phyloP scores from a whole-genome alignment of 37 sponge, comb jelly and placozoan genomes.

The Oscarella lobularis region DNA sequence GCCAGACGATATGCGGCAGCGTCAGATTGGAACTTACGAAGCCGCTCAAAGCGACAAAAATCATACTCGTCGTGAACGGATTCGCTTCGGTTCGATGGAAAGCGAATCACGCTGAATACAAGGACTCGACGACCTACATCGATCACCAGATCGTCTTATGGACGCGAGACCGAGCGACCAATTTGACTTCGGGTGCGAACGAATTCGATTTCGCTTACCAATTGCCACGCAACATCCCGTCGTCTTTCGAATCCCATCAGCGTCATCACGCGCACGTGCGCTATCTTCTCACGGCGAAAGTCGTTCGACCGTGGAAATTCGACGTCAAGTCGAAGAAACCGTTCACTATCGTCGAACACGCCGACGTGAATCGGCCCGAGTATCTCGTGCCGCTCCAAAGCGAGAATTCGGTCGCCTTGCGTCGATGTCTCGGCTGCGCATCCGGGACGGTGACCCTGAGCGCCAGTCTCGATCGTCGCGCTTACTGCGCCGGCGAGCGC shows the following conservation, averaged over 20 bases:
- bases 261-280: slow-evolving; percentile 25
- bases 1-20: slow-evolving; percentile 16
- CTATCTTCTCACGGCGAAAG: slow-evolving; percentile 27
- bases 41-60: slow-evolving; percentile 10
- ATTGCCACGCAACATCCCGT: slow-evolving; percentile 4
- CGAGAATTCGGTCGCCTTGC: slow-evolving; percentile 22
- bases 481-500: slow-evolving; percentile 30
- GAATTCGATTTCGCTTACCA: slow-evolving; percentile 23
- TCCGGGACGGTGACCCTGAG: slow-evolving; percentile 38
- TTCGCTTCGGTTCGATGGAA: slow-evolving; percentile 38
- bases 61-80: slow-evolving; percentile 24
- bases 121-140: background rate
- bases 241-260: slow-evolving; percentile 16
- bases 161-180: slow-evolving; percentile 9
- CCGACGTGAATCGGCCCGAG: slow-evolving; percentile 25
- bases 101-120: slow-evolving; percentile 15
- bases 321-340: slow-evolving; percentile 12
- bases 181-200: no score
- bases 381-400: slow-evolving; percentile 4
- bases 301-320: slow-evolving; percentile 31
- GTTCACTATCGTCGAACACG: slow-evolving; percentile 21
- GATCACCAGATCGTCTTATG: slow-evolving; percentile 3
- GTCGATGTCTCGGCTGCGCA: slow-evolving; percentile 60
- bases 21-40: slow-evolving; percentile 11
- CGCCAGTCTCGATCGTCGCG: slow-evolving; percentile 21